Base-by-base conservation (phyloP, 2,888 invertebrate species). In the Brachycybe producta region DNA sequence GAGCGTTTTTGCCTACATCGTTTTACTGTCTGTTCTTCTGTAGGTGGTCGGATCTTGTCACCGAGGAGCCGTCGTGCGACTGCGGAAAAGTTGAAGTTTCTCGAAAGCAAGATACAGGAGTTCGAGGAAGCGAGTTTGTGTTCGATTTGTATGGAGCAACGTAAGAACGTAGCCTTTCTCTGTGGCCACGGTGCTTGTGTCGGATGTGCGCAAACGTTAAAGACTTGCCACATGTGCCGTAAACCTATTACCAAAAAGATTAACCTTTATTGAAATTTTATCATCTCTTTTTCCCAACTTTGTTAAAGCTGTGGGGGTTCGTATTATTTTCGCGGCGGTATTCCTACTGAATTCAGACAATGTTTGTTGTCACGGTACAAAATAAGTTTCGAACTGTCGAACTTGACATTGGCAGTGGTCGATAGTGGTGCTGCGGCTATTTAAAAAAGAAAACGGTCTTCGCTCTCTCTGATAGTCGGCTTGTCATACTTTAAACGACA, bases 121-220 rank as follows among this genome's bases (percentile, higher is more conserved):
- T 79, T 87, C 57, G 88, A 88, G 64, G 87, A 88, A 62, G 81
- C 83, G 17, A 80, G 83, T 61, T 79, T 80, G 64, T 88, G 88
- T 62, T 79, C 82, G 49, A 87, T 88, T 58, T 88, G 88, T 65
- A 84, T 88, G 86, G 87, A 88, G 62, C 72, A 84, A 30, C 75
- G 78, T 53, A 72, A 82, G 32, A 84, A 84, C 62, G 81, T 86
- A 19, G 86, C 82, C 21, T 88, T 88, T 65, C 71, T 86, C n/a
- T 88, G 88, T 61, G 88, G 88, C 1, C 88, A 88, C 61, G 81
- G 82, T 21, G 82, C 86, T 13, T 88, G 88, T 65, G 78, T 80
- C 47, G 76, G 77, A 57, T 88, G 88, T 64, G 82, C 86, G 0
- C 79, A 81, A 55, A 82, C 86, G 0, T 69, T 88, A 30, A 78